A percentile compares a stretch with the other conserved stretches of the same genome.
phyloP scores from a whole-genome alignment of 2,888 invertebrate species.

The Carabus problematicus region DNA sequence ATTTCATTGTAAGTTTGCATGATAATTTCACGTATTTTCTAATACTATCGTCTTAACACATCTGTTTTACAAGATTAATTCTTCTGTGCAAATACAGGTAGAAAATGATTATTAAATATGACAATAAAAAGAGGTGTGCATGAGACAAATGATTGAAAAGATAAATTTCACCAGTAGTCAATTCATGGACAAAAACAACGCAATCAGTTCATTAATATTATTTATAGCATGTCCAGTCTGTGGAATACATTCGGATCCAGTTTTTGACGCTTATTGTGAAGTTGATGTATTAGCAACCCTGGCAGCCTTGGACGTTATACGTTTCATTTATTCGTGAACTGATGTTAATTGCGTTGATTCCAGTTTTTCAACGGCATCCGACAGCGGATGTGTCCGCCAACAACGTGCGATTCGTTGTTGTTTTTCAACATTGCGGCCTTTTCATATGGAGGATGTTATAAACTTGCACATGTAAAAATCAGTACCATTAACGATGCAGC shows the following conservation, averaged over 20 bases:
- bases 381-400: too few species aligned
- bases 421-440: too few species aligned
- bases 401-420: too few species aligned
- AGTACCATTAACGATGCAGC: too few species aligned
- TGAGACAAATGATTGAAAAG: slow-evolving; percentile 32
- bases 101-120: neutral
- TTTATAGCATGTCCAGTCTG: slow-evolving; percentile 28
- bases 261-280: slow-evolving; percentile 39
- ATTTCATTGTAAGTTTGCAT: too few species aligned
- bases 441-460: too few species aligned
- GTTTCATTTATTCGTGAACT: slow-evolving; percentile 17
- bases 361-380: slow-evolving; percentile 7
- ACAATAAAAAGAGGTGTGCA: slow-evolving; percentile 24
- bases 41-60: too few species aligned
- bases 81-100: slow-evolving; percentile 5
- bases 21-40: too few species aligned
- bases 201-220: slow-evolving; percentile 39
- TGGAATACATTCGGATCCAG: slow-evolving; percentile 19
- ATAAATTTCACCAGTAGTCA: slow-evolving; percentile 23
- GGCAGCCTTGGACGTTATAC: slow-evolving; percentile 24
- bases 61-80: too few species aligned
- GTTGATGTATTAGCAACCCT: slow-evolving; percentile 38
- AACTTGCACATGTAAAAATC: too few species aligned
- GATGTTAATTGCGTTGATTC: slow-evolving; percentile 34
- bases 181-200: slow-evolving; percentile 22